Evolutionary conservation across 2,113 vertebrate genomes (phyloP).

Genomic region (Carollia perspicillata): DNA sequence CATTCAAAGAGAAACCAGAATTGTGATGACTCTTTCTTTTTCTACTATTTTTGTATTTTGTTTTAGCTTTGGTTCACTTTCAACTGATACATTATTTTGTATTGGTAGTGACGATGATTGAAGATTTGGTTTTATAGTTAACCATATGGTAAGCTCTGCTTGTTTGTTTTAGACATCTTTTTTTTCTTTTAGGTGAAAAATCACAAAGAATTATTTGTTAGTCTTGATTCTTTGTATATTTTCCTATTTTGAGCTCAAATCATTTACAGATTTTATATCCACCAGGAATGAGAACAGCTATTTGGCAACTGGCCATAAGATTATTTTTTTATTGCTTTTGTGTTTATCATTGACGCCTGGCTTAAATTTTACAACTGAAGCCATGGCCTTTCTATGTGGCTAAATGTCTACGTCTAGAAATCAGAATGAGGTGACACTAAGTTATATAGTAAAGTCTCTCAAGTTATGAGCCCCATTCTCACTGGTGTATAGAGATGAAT

Average conservation of each 20-base stretch:
- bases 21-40: not conserved
- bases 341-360: not conserved
- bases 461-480: no score
- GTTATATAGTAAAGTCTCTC: not conserved
- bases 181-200: not conserved
- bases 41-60: not conserved
- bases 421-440: not conserved
- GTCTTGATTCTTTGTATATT: not conserved
- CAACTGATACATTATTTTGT: not conserved
- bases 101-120: not conserved
- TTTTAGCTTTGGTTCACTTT: not conserved
- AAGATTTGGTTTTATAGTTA: not conserved
- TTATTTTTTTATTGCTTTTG: not conserved
- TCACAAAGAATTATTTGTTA: not conserved
- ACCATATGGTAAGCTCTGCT: not conserved
- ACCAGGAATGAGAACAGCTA: not conserved
- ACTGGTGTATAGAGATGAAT: not conserved
- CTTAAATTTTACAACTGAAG: not conserved
- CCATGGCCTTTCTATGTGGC: not conserved
- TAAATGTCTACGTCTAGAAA: not conserved
- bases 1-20: not conserved
- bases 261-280: not conserved
- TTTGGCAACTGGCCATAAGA: not conserved
- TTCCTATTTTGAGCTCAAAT: not conserved
- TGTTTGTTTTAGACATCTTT: not conserved